Evolutionary conservation across 2,113 vertebrate genomes (phyloP), one percentile per base, ranked within the genome.

Genomic region (Neodon shergylaensis): DNA sequence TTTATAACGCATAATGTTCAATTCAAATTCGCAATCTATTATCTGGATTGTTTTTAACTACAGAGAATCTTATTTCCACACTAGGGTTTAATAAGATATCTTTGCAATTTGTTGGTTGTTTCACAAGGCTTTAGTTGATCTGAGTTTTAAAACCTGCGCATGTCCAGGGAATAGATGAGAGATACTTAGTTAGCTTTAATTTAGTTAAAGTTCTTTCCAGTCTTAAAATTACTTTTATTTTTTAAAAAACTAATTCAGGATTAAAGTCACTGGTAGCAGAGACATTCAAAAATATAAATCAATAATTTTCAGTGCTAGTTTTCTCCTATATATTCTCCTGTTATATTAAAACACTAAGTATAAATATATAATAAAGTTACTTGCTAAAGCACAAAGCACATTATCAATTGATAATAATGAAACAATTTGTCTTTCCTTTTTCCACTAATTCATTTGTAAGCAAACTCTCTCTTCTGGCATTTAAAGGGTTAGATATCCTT

Each of bases 401-500:
- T 52, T 94, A 86, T 90, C 88, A 65, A 76, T 91, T 84, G 44
- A 39, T 91, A 91, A 83, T 68, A 12, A 17, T 72, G 58, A 89
- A 95, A 90, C 47, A 96, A 81, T 94, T 91, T 49, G 28, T 83
- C 58, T 90, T 44, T 83, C 36, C 49, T 86, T 82, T 14, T 26
- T 31, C 81, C 47, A 84, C 2, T 36, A 72, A 92, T 44, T 92
- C 78, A 88, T 2, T 91, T 47, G 13, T 22, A 96, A 96, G 1
- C 95, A 58, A 42, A 0, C 16, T 77, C 58, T 68, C 44, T 96
- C n/a, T 54, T 58, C 49, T 86, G 91, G 24, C 78, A 89, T 96
- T 93, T 88, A 95, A 61, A 13, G 83, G 85, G 79, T 82, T 95
- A 92, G 52, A 95, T 95, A 94, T 14, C 65, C 49, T 95, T 95